A percentile compares a stretch with the other conserved stretches of the same genome.
phyloP scores from a whole-genome alignment of 2,888 invertebrate genomes.

The Lomographa bimaculata region DNA sequence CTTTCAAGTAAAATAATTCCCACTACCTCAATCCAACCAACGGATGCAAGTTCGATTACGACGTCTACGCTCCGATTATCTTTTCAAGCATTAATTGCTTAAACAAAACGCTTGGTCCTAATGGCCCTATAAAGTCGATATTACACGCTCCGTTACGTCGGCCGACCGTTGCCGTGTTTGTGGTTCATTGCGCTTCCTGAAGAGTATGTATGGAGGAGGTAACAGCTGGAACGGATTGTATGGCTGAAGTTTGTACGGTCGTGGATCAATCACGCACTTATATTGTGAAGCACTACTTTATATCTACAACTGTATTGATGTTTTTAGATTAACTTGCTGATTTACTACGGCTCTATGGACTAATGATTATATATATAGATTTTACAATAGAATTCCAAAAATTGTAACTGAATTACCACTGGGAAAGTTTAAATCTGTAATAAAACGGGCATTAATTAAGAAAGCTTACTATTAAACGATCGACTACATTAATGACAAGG shows the following conservation, averaged over 20 bases:
- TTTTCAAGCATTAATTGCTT: slow-evolving; percentile 71
- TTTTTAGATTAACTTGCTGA: too few relatives aligned
- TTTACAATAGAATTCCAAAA: too few relatives aligned
- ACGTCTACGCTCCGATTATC: slow-evolving; percentile 73
- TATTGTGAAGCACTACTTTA: too few relatives aligned
- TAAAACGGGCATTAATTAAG: too few relatives aligned
- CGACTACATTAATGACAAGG: too few relatives aligned
- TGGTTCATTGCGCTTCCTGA: slow-evolving; percentile 46
- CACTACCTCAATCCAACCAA: slow-evolving; percentile 1
- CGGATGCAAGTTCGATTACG: slow-evolving; percentile 29
- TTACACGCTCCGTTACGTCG: slow-evolving; percentile 68
- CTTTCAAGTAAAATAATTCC: slow-evolving; percentile 1
- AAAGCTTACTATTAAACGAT: too few relatives aligned
- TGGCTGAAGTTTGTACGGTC: slow-evolving; percentile 5
- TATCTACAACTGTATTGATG: too few relatives aligned
- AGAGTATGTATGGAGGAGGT: slow-evolving; percentile 21
- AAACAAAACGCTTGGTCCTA: slow-evolving; percentile 66
- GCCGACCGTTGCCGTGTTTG: slow-evolving; percentile 53
- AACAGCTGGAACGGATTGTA: slow-evolving; percentile 18
- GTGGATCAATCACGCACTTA: too few relatives aligned
- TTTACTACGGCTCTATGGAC: too few relatives aligned
- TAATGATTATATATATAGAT: too few relatives aligned
- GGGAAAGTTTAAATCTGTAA: too few relatives aligned
- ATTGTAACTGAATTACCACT: too few relatives aligned
- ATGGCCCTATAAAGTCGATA: slow-evolving; percentile 74